Percentiles rank a stretch among this genome's conserved stretches.
These are phyloP conservation scores for Calosoma granatense DNA, from an alignment of 1,140 invertebrate genomes.

Conservation along the genomic window DNA sequence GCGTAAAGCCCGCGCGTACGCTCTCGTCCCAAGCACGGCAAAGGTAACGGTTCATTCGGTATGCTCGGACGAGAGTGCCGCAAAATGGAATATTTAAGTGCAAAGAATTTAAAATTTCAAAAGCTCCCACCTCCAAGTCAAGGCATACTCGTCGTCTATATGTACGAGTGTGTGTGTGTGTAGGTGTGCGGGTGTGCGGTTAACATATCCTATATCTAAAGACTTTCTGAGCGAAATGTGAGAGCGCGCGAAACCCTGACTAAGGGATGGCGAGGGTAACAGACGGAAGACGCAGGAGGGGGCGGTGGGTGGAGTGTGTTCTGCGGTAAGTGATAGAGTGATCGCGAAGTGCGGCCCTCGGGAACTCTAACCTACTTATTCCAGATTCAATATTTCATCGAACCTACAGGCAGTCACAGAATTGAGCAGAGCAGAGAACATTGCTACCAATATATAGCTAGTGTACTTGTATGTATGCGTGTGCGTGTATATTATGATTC, in stretches of 20 bases:
- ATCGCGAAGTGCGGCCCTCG: constrained; percentile 2
- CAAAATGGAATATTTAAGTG: constrained; percentile 9
- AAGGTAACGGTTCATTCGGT: not conserved
- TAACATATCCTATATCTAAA: constrained; percentile 8
- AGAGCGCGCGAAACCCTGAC: too few relatives aligned
- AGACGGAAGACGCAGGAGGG: not conserved
- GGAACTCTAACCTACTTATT: constrained; percentile 6
- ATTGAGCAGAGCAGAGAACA: too few relatives aligned
- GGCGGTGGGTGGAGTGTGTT: not conserved
- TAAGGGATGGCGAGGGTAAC: not conserved
- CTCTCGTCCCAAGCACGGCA: too few relatives aligned
- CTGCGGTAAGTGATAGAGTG: constrained; percentile 7
- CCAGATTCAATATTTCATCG: constrained; percentile 8
- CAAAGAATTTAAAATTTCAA: constrained; percentile 6
- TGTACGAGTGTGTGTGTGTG: too few relatives aligned
- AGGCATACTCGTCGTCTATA: not conserved
- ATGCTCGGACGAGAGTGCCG: constrained; percentile 5
- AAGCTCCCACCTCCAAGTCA: not conserved
- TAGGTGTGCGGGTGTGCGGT: too few relatives aligned
- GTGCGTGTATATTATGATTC: not conserved
- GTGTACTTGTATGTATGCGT: not conserved
- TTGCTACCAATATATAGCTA: too few relatives aligned
- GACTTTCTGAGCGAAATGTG: not conserved
- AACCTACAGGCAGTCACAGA: too few relatives aligned
- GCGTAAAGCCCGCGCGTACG: not conserved